These are phyloP conservation scores for Ceratina japonica DNA, from an alignment of 1,140 invertebrate species.

Conservation along the genomic window DNA sequence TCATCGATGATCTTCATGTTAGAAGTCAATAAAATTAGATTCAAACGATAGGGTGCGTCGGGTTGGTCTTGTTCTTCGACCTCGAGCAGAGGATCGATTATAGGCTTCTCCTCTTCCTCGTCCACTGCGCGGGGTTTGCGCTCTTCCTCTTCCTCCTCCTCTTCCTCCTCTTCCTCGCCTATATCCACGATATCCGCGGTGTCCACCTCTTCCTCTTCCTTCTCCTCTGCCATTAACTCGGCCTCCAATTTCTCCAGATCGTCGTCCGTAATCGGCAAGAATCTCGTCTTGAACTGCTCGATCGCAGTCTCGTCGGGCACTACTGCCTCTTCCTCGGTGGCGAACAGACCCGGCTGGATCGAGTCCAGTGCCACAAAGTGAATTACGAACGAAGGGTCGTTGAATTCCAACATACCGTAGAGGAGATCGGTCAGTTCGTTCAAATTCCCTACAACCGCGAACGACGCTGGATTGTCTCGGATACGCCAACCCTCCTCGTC, in stretches of 20 bases:
- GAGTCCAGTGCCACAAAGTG: constrained; percentile 65
- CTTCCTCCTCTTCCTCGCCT: constrained; percentile 36
- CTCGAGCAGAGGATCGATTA: constrained; percentile 56
- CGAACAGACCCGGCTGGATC: constrained; percentile 61
- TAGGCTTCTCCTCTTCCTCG: constrained; percentile 24
- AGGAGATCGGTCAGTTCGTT: constrained; percentile 67
- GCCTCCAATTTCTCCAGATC: constrained; percentile 57
- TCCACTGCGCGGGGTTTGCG: constrained; percentile 21
- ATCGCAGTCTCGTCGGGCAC: constrained; percentile 29
- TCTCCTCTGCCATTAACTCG: not conserved
- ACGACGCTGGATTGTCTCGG: constrained; percentile 55
- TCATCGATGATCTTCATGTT: constrained; percentile 62
- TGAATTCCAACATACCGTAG: constrained; percentile 67
- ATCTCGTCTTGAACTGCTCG: constrained; percentile 67
- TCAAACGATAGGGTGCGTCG: constrained; percentile 68
- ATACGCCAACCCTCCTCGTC: constrained; percentile 68
- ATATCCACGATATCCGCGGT: not conserved
- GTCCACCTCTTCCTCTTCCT: constrained; percentile 3
- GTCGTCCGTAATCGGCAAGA: constrained; percentile 70
- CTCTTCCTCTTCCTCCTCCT: constrained; percentile 51
- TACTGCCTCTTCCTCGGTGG: constrained; percentile 24
- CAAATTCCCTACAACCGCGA: constrained; percentile 64
- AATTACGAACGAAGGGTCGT: constrained; percentile 65
- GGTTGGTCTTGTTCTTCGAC: constrained; percentile 61
- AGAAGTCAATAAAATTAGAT: constrained; percentile 71